Conservation (phyloP, 2,888 invertebrate genomes). For the Cacoxenus indagator region DNA sequence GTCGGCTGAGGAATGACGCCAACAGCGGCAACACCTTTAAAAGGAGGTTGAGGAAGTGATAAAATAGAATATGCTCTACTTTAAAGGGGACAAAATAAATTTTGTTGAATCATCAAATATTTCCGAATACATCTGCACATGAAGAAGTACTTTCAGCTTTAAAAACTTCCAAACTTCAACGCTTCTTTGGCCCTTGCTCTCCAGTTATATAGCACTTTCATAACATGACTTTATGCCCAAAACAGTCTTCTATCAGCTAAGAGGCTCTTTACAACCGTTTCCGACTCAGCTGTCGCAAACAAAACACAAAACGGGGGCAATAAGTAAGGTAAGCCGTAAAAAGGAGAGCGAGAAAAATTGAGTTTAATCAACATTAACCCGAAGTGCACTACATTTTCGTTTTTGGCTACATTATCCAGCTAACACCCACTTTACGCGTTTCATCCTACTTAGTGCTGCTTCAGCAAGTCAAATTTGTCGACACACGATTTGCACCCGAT, state of each 20-base stretch:
- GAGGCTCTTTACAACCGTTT: background rate
- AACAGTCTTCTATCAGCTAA: background rate
- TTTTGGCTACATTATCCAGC: background rate
- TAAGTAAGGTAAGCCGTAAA: conserved; percentile 40
- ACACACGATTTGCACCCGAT: conserved; percentile 60
- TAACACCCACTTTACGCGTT: background rate
- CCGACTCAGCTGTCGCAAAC: background rate
- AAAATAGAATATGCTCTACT: too few relatives aligned
- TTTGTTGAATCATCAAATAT: too few relatives aligned
- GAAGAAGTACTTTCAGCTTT: too few relatives aligned
- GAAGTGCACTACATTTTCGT: conserved; percentile 9
- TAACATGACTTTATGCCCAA: background rate
- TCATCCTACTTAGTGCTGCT: background rate
- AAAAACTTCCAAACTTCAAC: too few relatives aligned
- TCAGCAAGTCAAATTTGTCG: conserved; percentile 7
- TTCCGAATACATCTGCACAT: too few relatives aligned
- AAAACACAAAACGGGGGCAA: too few relatives aligned
- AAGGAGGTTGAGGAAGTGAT: too few relatives aligned
- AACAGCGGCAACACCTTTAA: too few relatives aligned
- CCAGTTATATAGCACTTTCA: background rate
- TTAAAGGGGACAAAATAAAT: too few relatives aligned
- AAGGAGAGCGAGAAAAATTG: conserved; percentile 29
- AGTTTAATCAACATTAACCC: conserved; percentile 60
- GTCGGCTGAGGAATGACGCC: too few relatives aligned
- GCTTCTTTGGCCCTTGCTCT: too few relatives aligned